These are phyloP conservation scores for Prionailurus viverrinus DNA, from an alignment of 2,113 vertebrate genomes.

Conservation along the genomic window DNA sequence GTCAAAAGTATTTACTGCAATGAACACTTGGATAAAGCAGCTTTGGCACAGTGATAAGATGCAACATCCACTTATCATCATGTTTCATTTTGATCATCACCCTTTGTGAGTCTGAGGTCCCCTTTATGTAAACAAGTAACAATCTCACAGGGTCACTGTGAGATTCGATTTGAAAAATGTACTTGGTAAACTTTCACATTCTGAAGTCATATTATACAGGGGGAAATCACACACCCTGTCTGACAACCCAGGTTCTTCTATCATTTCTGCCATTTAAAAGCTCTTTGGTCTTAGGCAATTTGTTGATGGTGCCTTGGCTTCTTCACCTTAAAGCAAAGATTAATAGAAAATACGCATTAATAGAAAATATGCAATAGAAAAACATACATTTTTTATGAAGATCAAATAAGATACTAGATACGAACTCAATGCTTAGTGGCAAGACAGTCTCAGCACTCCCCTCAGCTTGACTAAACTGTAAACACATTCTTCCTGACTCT, in stretches of 20 bases:
- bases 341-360: neutral
- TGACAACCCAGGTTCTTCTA: neutral
- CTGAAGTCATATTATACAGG: neutral
- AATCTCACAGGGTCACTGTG: neutral
- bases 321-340: neutral
- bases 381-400: neutral
- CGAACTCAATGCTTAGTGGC: neutral
- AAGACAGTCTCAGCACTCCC: neutral
- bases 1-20: neutral
- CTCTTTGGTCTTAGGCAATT: neutral
- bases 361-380: neutral
- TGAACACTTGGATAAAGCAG: neutral
- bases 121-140: neutral
- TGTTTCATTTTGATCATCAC: neutral
- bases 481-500: neutral
- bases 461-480: neutral
- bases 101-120: neutral
- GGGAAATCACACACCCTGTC: neutral
- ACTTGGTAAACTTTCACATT: neutral
- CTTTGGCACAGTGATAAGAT: neutral
- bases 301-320: neutral
- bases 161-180: neutral
- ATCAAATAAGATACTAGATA: neutral
- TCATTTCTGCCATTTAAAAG: neutral
- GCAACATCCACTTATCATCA: neutral